Percentiles rank a stretch among this genome's conserved stretches.
phyloP scores from a whole-genome alignment of 2,888 invertebrate genomes.

The Halictus quadricinctus region DNA sequence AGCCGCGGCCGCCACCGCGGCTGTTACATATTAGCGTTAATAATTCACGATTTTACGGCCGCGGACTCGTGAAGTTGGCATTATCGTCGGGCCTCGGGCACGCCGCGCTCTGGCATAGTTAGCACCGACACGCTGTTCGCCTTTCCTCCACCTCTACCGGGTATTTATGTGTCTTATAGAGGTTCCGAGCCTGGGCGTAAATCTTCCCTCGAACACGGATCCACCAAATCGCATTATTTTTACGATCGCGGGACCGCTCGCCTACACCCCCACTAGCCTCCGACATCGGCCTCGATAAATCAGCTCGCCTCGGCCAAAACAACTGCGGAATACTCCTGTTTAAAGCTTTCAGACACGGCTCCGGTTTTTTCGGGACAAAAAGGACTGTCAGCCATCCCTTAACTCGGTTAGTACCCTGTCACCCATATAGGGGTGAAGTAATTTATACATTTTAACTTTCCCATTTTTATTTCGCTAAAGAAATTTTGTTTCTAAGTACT shows the following conservation, averaged over 20 bases:
- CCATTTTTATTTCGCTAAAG: too few species aligned
- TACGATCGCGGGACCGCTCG: neutral
- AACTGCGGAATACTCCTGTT: constrained; percentile 1
- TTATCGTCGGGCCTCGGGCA: constrained; percentile 67
- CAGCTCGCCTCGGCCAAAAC: neutral
- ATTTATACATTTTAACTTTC: too few species aligned
- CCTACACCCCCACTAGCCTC: neutral
- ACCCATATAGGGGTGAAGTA: too few species aligned
- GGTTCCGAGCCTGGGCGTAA: constrained; percentile 44
- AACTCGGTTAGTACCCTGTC: too few species aligned
- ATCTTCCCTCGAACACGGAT: constrained; percentile 48
- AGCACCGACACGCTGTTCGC: constrained; percentile 51
- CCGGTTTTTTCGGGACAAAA: neutral
- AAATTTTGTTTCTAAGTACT: too few species aligned
- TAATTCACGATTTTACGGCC: constrained; percentile 76
- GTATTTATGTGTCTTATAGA: constrained; percentile 41
- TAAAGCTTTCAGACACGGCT: neutral
- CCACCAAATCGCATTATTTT: constrained; percentile 52
- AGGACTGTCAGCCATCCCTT: too few species aligned
- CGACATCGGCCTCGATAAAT: constrained; percentile 13
- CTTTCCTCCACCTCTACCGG: constrained; percentile 39
- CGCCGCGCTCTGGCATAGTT: constrained; percentile 56
- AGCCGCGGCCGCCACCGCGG: constrained; percentile 21
- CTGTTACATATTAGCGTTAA: constrained; percentile 75
- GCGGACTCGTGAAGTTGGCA: constrained; percentile 71